Evolutionary conservation across 2,888 invertebrate species (phyloP), one percentile per base, ranked within the genome.

Genomic region (Pantelozetes paolii): DNA sequence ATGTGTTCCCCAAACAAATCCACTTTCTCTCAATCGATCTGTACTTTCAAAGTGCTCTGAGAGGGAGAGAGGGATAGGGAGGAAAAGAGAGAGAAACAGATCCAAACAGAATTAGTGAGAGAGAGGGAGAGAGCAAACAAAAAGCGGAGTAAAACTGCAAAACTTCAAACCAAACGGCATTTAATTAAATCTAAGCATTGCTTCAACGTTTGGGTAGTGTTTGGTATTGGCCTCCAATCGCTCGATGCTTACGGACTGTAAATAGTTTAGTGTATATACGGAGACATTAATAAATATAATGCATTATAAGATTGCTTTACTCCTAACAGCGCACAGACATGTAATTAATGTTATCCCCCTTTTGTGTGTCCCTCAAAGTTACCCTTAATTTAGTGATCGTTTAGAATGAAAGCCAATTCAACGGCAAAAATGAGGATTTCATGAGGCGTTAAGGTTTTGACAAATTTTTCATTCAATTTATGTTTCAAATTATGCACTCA

Each of bases 111-210:
- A n/a, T 11, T 8, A 59, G 59, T 30, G 59, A 59, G 59, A 59
- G 64, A 64, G 36, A 64, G 36, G 13, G 64, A 64, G 71, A 45
- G 45, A 57, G 40, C 23, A 71, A 26, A 71, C 11, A 54, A 45
- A 45, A 45, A 45, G 45, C 8, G 45, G 72, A 59, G 64, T n/a
- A n/a, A n/a, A n/a, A n/a, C n/a, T n/a, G n/a, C 76, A 75, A 75
- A 76, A 77, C 77, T 75, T 75, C 76, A 76, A 76, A 76, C 75
- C 77, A 76, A 76, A 77, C 75, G 77, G 57, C 75, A 75, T 75
- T 77, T 77, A 77, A 77, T 76, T 77, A 77, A 77, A 77, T 77
- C 77, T 77, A 77, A 77, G 77, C 76, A 72, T n/a, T n/a, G n/a
- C n/a, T n/a, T n/a, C n/a, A 75, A 75, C 75, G 76, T 77, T 77